phyloP scores from a whole-genome alignment of 2,113 vertebrate species.

The Muntiacus muntjak region DNA sequence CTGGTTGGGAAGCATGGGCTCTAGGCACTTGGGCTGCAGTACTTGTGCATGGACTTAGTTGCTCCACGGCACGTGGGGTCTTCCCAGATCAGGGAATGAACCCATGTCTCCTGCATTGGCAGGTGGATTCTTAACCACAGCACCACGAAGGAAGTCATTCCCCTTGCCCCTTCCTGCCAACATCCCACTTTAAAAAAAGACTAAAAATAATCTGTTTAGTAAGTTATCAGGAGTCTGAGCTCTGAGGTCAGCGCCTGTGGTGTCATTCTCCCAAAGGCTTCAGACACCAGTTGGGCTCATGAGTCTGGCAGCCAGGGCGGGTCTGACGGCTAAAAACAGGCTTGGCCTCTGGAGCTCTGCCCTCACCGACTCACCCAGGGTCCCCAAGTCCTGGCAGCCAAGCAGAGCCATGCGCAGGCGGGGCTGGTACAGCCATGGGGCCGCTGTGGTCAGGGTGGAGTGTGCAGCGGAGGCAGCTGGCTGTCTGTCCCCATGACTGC shows the following conservation, averaged over 20 bases:
- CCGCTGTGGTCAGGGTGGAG: not conserved
- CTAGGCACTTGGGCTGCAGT: not conserved
- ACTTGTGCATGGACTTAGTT: not conserved
- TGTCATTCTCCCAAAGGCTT: not conserved
- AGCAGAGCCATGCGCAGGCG: fast-evolving
- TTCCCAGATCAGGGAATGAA: not conserved
- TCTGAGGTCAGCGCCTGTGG: not conserved
- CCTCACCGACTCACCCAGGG: not conserved
- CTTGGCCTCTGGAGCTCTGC: not conserved
- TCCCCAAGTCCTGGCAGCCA: not conserved
- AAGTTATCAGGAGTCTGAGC: not conserved
- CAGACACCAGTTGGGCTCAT: not conserved
- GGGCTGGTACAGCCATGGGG: not conserved
- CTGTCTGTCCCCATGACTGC: too few species aligned
- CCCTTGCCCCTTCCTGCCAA: not conserved
- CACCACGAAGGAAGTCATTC: not conserved
- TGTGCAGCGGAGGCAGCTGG: fast-evolving
- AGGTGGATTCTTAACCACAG: not conserved
- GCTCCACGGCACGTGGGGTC: not conserved
- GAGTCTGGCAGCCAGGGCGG: not conserved
- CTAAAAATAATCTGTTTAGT: not conserved
- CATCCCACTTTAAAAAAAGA: not conserved
- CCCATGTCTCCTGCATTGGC: not conserved
- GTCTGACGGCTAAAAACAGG: not conserved
- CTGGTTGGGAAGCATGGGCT: too few species aligned